Conservation (phyloP, 2,888 invertebrate genomes). For the Drosophila putrida region DNA sequence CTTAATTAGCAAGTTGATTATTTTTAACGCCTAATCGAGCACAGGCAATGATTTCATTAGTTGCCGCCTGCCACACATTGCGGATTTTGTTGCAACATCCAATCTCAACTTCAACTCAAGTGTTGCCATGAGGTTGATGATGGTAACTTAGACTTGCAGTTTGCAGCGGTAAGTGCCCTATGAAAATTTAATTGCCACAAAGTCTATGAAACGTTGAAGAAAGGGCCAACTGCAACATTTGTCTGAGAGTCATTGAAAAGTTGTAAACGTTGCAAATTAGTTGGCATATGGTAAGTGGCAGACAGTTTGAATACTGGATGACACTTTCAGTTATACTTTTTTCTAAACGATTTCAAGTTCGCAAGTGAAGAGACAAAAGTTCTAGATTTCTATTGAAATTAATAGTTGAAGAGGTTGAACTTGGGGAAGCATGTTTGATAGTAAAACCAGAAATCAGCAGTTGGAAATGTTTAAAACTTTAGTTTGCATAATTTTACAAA, state of each 20-base stretch:
- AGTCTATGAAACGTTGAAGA: conserved; percentile 9
- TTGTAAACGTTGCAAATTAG: conserved; percentile 74
- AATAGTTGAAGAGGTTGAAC: too few species aligned
- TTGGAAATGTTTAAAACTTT: too few species aligned
- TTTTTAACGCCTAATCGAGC: conserved; percentile 76
- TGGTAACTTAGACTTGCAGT: conserved; percentile 24
- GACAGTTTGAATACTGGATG: conserved; percentile 32
- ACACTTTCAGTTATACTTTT: conserved; percentile 19
- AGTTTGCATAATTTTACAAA: too few species aligned
- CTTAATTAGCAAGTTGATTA: conserved; percentile 80
- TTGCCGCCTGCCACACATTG: conserved; percentile 4
- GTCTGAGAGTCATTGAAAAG: conserved; percentile 63
- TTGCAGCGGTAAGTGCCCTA: conserved; percentile 69
- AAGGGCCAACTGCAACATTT: conserved; percentile 34
- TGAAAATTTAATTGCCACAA: conserved; percentile 76
- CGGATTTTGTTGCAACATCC: conserved; percentile 5
- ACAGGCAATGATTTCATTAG: conserved; percentile 71
- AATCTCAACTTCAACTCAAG: conserved; percentile 4
- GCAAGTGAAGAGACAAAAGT: not conserved
- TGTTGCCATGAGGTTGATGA: conserved; percentile 32
- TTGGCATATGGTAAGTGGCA: conserved; percentile 45
- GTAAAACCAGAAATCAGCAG: too few species aligned
- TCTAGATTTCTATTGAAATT: too few species aligned
- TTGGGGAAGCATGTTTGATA: too few species aligned
- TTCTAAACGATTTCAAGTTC: not conserved